Percentiles rank a stretch among this genome's conserved stretches.
phyloP scores from a whole-genome alignment of 2,888 invertebrate genomes.

The Drosophila barbarae region DNA sequence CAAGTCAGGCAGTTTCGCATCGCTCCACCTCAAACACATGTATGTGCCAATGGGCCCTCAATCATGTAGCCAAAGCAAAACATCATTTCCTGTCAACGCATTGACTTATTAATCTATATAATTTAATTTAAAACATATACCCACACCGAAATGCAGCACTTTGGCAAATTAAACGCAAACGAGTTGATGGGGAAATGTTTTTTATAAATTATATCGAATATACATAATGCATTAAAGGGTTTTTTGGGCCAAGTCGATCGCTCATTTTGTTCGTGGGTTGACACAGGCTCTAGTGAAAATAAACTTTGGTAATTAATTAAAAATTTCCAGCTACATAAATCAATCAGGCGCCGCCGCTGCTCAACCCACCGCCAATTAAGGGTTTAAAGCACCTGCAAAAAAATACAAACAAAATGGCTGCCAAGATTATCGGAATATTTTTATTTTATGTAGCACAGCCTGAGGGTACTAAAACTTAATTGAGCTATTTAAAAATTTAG shows the following conservation, averaged over 20 bases:
- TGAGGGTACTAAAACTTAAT: not conserved
- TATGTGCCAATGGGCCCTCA: conserved; percentile 50
- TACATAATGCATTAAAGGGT: conserved; percentile 57
- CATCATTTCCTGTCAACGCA: conserved; percentile 49
- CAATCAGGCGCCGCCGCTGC: conserved; percentile 50
- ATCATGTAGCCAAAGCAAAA: conserved; percentile 51
- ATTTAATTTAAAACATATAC: conserved; percentile 10
- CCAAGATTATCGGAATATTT: not conserved
- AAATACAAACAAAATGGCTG: conserved; percentile 4
- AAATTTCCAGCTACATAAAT: conserved; percentile 62
- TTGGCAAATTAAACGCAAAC: conserved; percentile 45
- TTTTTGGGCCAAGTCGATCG: conserved; percentile 43
- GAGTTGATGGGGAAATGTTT: conserved; percentile 47
- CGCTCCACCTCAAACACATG: conserved; percentile 15
- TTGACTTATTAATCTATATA: conserved; percentile 67
- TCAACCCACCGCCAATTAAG: conserved; percentile 44
- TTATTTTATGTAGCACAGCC: not conserved
- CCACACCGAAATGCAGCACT: conserved; percentile 48
- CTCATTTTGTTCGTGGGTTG: conserved; percentile 52
- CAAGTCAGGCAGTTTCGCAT: conserved; percentile 16
- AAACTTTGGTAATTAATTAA: conserved; percentile 73
- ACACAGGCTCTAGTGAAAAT: conserved; percentile 53
- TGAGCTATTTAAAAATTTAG: not conserved
- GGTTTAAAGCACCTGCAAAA: conserved; percentile 43
- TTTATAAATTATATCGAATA: conserved; percentile 67